Conservation (phyloP, 2,797 vertebrate species). For the Lates japonicus region DNA sequence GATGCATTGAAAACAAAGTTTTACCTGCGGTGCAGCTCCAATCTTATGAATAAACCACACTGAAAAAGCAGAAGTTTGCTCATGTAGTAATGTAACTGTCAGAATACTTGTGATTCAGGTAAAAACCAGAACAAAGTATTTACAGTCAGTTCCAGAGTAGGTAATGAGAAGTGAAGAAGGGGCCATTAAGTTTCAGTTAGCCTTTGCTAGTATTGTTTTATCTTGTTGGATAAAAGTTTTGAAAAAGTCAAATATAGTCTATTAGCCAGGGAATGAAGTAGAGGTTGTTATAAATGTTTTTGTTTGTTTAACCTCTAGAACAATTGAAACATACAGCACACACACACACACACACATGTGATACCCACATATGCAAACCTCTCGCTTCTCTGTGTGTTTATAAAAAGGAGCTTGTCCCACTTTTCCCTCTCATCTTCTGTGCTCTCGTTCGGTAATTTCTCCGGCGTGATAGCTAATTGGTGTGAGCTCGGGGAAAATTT, state of each 20-base stretch:
- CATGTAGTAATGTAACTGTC: neutral
- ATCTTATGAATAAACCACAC: neutral
- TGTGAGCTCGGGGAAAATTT: conserved; percentile 68
- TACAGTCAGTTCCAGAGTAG: neutral
- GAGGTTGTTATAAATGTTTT: conserved; percentile 46
- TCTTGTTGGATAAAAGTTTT: conserved; percentile 10
- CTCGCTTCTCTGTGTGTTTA: conserved; percentile 62
- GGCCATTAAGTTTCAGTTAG: neutral
- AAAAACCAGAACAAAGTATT: conserved; percentile 8
- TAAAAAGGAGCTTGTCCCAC: conserved; percentile 80
- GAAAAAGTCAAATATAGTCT: conserved; percentile 24
- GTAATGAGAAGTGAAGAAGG: neutral
- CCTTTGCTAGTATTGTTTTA: neutral
- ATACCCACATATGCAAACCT: conserved; percentile 50
- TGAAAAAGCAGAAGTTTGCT: neutral
- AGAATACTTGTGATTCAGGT: neutral
- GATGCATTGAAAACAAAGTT: conserved; percentile 1
- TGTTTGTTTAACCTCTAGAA: conserved; percentile 39
- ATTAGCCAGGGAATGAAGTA: conserved; percentile 26
- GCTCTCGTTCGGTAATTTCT: conserved; percentile 74
- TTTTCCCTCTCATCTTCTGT: conserved; percentile 66
- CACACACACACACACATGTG: conserved; percentile 15
- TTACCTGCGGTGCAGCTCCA: neutral
- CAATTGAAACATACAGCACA: conserved; percentile 20
- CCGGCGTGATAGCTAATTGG: conserved; percentile 75